phyloP scores from a whole-genome alignment of 1,140 invertebrate species.

The Bombus breviceps region DNA sequence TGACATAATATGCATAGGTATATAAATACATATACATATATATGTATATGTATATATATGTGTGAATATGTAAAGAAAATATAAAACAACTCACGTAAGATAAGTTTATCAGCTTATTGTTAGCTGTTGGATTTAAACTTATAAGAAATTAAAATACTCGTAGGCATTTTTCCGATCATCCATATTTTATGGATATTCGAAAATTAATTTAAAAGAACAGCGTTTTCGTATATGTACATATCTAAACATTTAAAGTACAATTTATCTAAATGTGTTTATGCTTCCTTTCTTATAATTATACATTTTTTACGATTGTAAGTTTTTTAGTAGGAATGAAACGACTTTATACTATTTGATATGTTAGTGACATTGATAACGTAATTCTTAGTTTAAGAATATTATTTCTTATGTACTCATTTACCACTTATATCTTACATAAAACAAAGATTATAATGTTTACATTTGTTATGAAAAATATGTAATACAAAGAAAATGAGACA shows the following conservation, averaged over 20 bases:
- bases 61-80: neutral
- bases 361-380: constrained; percentile 15
- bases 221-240: neutral
- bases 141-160: neutral
- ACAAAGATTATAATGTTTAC: neutral
- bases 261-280: neutral
- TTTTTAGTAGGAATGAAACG: neutral
- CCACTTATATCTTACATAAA: neutral
- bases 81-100: neutral
- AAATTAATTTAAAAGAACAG: neutral
- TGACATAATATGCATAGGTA: neutral
- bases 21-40: neutral
- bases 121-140: neutral
- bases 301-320: neutral
- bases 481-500: neutral
- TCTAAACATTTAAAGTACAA: neutral
- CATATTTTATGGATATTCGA: constrained; percentile 18
- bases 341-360: constrained; percentile 53
- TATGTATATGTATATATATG: too few species aligned
- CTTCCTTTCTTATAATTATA: neutral
- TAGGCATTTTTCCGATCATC: constrained; percentile 19
- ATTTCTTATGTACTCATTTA: constrained; percentile 5
- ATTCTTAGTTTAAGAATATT: constrained; percentile 27
- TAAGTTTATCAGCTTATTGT: neutral
- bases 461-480: neutral